Evolutionary conservation across 1,140 invertebrate species (phyloP), one percentile per base, ranked within the genome.

Genomic region (Euura saliciscinereae): DNA sequence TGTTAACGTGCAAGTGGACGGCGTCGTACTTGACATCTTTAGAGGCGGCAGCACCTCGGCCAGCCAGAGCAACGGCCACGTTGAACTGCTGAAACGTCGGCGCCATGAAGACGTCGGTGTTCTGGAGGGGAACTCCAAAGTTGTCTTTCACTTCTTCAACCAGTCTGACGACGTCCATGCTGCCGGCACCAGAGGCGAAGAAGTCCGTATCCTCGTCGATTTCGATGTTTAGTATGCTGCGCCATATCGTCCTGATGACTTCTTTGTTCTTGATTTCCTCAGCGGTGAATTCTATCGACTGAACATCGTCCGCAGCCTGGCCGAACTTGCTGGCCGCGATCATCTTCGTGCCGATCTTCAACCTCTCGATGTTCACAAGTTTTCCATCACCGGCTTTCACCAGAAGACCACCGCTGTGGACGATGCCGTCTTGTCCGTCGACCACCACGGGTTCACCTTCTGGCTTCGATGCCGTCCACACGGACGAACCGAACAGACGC

Each of bases 131-230:
- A 8, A 97, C 86, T 70, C 91, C 91, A 28, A 94, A 90, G 73
- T 93, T 90, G 71, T 97, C 94, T 85, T 97, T 97, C 0, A 98
- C 89, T 88, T 99, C 97, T 87, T 99, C 98, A 0, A 99, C 92
- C 45, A 98, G 84, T 78, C 97, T 91, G 1, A 98, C 96, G 6
- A 99, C 97, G 84, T 99, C 97, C 96, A 99, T 99, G 7, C 97
- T 98, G 0, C 96, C 95, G 42, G 95, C 98, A 43, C 98, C 86
- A 59, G 90, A 92, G 8, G 92, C 92, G 85, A 99, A 99, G 84
- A 99, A 99, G 83, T 99, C 96, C 0, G 96, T 96, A 1, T 92
- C 90, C 2, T 93, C 89, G 2, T 93, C 91, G 3, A 99, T 90
- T 1, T 94, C 91, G 2, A 91, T 87, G 75, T 93, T 93, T 0